Evolutionary conservation across 2,888 invertebrate genomes (phyloP).

Genomic region (Xanthorhoe spadicearia): DNA sequence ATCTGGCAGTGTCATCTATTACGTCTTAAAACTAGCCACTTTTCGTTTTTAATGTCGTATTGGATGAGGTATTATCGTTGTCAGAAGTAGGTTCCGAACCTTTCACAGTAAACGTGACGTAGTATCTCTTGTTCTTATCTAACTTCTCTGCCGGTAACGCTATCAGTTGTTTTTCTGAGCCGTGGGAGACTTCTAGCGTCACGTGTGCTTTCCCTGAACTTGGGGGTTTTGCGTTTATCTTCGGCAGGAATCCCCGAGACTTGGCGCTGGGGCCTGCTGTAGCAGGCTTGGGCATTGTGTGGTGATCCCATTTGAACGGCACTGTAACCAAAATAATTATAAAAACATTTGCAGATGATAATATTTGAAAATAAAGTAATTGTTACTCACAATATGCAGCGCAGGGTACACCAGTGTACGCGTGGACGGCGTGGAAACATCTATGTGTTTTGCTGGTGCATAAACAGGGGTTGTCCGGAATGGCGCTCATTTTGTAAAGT

Average conservation of each 20-base stretch:
- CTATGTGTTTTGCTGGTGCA: conserved; percentile 95
- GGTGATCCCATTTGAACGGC: conserved; percentile 90
- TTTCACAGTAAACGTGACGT: conserved; percentile 96
- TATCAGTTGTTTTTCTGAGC: conserved; percentile 93
- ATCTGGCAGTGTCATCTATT: conserved; percentile 50
- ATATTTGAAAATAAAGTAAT: not conserved
- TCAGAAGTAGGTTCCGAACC: conserved; percentile 87
- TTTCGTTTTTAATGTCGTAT: conserved; percentile 74
- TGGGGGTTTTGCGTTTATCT: conserved; percentile 83
- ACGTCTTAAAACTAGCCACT: conserved; percentile 48
- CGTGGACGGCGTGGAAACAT: conserved; percentile 95
- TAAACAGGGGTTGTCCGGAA: conserved; percentile 89
- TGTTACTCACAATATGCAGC: conserved; percentile 92
- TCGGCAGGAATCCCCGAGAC: conserved; percentile 87
- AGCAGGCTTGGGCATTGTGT: conserved; percentile 90
- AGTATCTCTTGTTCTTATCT: conserved; percentile 95
- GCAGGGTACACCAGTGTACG: conserved; percentile 95
- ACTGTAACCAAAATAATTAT: conserved; percentile 79
- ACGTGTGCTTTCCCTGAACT: conserved; percentile 82
- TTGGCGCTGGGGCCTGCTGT: conserved; percentile 75
- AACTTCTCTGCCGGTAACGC: conserved; percentile 94
- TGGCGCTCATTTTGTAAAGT: conserved; percentile 86
- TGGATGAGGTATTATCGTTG: conserved; percentile 75
- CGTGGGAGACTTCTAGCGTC: conserved; percentile 92
- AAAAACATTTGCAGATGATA: not conserved